Evolutionary conservation across 1,140 invertebrate species (phyloP).

Genomic region (Drosophila gunungcola): DNA sequence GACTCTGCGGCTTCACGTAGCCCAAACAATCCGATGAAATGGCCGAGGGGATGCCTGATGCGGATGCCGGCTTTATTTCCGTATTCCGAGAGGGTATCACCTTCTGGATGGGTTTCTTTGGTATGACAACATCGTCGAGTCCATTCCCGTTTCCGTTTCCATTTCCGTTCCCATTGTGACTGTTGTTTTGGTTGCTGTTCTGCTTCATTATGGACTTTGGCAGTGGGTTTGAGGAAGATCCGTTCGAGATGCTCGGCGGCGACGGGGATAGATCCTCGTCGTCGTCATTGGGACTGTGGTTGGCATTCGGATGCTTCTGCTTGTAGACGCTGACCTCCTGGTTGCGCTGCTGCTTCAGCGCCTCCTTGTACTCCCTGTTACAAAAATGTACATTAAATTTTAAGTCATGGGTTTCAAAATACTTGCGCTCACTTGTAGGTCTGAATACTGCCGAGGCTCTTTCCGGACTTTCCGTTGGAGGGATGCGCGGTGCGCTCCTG

Average conservation of each 20-base stretch:
- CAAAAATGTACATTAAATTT: neutral
- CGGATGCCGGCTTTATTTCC: constrained; percentile 63
- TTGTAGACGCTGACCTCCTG: constrained; percentile 90
- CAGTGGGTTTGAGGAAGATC: constrained; percentile 47
- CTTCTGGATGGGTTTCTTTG: constrained; percentile 87
- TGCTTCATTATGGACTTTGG: constrained; percentile 83
- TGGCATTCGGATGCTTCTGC: constrained; percentile 74
- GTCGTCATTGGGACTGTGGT: constrained; percentile 71
- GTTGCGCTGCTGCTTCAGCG: constrained; percentile 91
- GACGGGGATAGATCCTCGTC: constrained; percentile 46
- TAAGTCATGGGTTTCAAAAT: neutral
- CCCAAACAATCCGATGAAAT: constrained; percentile 83
- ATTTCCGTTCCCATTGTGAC: constrained; percentile 49
- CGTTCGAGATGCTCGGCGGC: constrained; percentile 43
- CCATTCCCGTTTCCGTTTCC: constrained; percentile 53
- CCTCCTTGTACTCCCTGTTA: constrained; percentile 93
- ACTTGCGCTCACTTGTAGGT: constrained; percentile 90
- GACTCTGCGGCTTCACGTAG: constrained; percentile 90
- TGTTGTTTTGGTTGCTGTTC: constrained; percentile 45
- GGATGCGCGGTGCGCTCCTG: constrained; percentile 76
- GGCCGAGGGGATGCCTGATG: constrained; percentile 44
- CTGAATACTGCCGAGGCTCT: constrained; percentile 90
- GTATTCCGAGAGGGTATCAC: constrained; percentile 86
- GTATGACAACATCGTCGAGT: constrained; percentile 78
- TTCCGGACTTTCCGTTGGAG: constrained; percentile 88